Conservation (phyloP, 2,888 invertebrate species). For the Lumbricus terrestris region DNA sequence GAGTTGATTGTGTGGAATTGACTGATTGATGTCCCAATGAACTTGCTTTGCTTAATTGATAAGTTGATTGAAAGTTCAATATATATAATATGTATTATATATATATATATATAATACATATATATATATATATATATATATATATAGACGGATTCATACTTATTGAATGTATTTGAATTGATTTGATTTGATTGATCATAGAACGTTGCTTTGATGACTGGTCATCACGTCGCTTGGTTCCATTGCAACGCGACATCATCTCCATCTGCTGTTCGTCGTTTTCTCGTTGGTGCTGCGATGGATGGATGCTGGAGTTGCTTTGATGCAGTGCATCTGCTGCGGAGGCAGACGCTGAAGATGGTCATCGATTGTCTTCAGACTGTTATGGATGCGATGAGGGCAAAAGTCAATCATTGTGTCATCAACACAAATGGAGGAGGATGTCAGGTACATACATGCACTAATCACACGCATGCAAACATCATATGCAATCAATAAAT, state of each 20-base stretch:
- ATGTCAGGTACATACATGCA: slow-evolving; percentile 44
- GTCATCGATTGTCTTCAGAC: slow-evolving; percentile 51
- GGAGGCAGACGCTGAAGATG: slow-evolving; percentile 48
- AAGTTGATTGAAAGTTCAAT: background rate
- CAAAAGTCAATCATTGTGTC: slow-evolving; percentile 44
- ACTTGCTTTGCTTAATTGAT: background rate
- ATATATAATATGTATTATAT: no score
- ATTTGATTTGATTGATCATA: background rate
- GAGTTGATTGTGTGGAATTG: background rate
- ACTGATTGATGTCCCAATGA: background rate
- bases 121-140: no score
- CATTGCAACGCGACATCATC: background rate
- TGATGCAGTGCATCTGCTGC: slow-evolving; percentile 54
- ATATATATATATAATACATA: no score
- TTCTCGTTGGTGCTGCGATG: slow-evolving; percentile 34
- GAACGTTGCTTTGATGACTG: background rate
- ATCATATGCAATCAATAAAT: no score
- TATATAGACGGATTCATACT: no score
- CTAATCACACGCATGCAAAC: no score
- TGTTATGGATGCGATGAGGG: slow-evolving; percentile 49
- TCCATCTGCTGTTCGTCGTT: background rate
- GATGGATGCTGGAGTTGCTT: slow-evolving; percentile 60
- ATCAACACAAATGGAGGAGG: slow-evolving; percentile 54
- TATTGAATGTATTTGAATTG: no score
- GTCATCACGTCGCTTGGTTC: background rate